These are phyloP conservation scores for Pseudotriccus pelzelni DNA, from an alignment of 2,797 vertebrate genomes.

Conservation along the genomic window DNA sequence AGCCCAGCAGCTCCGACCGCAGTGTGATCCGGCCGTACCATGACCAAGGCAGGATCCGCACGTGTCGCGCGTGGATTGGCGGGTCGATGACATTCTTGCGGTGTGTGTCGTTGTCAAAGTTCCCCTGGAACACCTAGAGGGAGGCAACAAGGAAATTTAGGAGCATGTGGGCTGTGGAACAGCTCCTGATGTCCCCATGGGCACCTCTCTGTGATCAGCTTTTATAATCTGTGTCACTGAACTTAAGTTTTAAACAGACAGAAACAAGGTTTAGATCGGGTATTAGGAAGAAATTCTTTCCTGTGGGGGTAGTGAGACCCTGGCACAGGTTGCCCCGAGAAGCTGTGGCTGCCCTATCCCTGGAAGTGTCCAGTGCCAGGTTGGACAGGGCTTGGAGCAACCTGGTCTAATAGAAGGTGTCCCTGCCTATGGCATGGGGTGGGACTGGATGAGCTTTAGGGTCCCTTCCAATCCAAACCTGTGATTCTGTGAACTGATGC, in stretches of 20 bases:
- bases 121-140: constrained; percentile 94
- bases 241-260: neutral
- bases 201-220: neutral
- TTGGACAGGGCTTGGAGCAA: fast-evolving
- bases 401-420: fast-evolving
- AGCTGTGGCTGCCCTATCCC: neutral
- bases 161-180: fast-evolving
- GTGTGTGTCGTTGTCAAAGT: constrained; percentile 99
- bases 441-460: neutral
- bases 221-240: fast-evolving
- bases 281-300: fast-evolving
- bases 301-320: fast-evolving
- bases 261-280: neutral
- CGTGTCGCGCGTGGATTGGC: constrained; percentile 87
- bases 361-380: neutral
- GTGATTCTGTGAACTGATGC: neutral
- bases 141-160: neutral
- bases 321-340: neutral
- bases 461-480: neutral
- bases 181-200: fast-evolving
- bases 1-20: constrained; percentile 93
- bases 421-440: neutral
- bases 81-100: constrained; percentile 97
- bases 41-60: constrained; percentile 97
- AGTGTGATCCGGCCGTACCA: constrained; percentile 98